phyloP scores from a whole-genome alignment of 2,113 vertebrate genomes.

The Galbula dea region DNA sequence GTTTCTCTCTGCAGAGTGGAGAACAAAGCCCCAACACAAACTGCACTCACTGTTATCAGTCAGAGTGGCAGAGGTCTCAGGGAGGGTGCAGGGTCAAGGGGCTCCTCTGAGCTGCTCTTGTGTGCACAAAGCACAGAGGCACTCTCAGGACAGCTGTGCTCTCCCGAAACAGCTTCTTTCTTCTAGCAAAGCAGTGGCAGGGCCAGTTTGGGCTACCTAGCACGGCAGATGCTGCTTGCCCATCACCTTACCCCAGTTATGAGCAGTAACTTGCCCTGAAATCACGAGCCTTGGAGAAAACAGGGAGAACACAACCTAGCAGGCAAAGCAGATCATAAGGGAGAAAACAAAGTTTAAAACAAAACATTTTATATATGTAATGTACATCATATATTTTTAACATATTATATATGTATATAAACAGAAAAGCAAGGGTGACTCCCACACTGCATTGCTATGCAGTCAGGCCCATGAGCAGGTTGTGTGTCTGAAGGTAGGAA shows the following conservation, averaged over 20 bases:
- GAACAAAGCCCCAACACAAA: constrained; percentile 37
- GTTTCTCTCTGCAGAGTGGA: not conserved
- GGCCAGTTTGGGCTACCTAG: not conserved
- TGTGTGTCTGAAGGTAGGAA: not conserved
- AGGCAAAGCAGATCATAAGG: not conserved
- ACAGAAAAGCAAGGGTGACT: not conserved
- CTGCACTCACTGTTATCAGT: not conserved
- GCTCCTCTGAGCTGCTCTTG: not conserved
- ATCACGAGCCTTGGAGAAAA: not conserved
- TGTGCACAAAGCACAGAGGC: not conserved
- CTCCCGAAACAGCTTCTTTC: not conserved
- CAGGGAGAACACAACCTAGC: not conserved
- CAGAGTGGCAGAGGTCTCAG: not conserved
- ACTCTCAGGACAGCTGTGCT: not conserved
- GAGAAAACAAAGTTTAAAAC: not conserved
- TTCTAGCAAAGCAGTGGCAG: not conserved
- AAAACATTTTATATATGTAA: too few species aligned
- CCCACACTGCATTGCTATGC: not conserved
- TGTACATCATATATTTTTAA: too few species aligned
- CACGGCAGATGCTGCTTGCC: not conserved
- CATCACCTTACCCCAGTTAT: not conserved
- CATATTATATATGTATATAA: too few species aligned
- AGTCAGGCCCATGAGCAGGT: not conserved
- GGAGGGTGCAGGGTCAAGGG: not conserved
- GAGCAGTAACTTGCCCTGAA: not conserved